Evolutionary conservation across 2,113 vertebrate species (phyloP), one percentile per base, ranked within the genome.

Genomic region (Paradisaea rubra): DNA sequence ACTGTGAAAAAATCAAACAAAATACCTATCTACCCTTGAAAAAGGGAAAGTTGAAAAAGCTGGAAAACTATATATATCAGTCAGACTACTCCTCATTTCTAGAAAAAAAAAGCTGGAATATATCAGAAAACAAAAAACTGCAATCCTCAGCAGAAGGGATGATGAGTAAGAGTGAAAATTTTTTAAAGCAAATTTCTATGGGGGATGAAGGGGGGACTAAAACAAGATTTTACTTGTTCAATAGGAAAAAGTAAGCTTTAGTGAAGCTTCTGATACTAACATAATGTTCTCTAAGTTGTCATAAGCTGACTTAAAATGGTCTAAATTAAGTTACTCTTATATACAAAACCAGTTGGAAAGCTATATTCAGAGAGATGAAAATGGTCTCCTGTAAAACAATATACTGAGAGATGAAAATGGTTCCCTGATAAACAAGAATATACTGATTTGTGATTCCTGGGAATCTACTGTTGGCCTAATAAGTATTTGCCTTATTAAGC

Each of bases 161-260:
- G 17, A 86, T 41, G 28, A 91, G 24, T 74, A 70, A 47, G 7
- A 81, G 15, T 6, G 16, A 77, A 77, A 13, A 56, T 13, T 27
- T 70, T 64, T 53, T 41, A 10, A 79, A 71, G 69, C 2, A 1
- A n/a, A n/a, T 68, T 64, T 71, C 21, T 63, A 0, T 27, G 8
- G 11, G 35, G 9, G 8, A 1, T 2, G 5, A 31, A 33, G 3
- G 2, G 5, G 7, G 1, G 8, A 45, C 33, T 19, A 63, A 79
- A 93, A 12, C 9, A 71, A 79, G 35, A 64, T 86, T 76, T 60
- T 57, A 85, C n/a, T 81, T 70, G 19, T 44, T 69, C 57, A 50
- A 44, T 10, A 54, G 30, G 11, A 17, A 52, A 87, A 82, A 94
- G 35, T 28, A 60, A 61, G 11, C 27, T 61, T 49, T 52, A 76